Base-by-base conservation (phyloP, 2,113 vertebrate genomes). In the Oryzias woworae region DNA sequence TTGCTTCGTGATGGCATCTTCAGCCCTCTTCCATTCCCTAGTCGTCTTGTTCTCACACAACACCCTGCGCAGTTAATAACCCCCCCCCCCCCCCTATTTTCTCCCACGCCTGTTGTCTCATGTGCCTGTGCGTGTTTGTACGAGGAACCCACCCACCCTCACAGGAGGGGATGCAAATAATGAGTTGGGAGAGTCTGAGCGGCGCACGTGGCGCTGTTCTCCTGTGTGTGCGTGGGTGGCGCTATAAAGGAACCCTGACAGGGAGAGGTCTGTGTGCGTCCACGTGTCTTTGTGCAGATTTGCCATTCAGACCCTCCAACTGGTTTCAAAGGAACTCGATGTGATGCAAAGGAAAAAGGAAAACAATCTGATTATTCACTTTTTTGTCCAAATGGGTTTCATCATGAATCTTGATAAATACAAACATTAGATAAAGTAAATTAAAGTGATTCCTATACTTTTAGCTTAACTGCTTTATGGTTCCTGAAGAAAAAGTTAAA, bases 91-190 rank as follows among this genome's bases (percentile, higher is more conserved):
- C 80, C 83, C 48, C 66, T 1, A 20, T 20, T 20, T 67, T 64
- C 72, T 82, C 88, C 80, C 82, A 87, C 69, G 83, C 78, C 62
- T 81, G 71, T 73, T 80, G 79, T 84, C 69, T 85, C 57, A 45
- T 71, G 63, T 58, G 49, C 62, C 65, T 44, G 58, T 51, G 68
- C 28, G 75, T 45, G 55, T 63, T 65, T 65, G 73, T 52, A 56
- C 23, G 85, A 76, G 69, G 71, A 82, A 71, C 81, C 85, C 87
- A 83, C 88, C 90, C 91, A 90, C 86, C 77, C 70, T 85, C 82
- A 80, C 83, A 84, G 82, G 83, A 81, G 81, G 87, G 85, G 85
- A 83, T 80, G 79, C 80, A 83, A 75, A 85, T 91, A 91, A 91
- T 89, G 87, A 90, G 89, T 91, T 73, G 76, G 80, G 84, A 88